Evolutionary conservation across 64 coral and sea anemone species (phyloP).

Genomic region (Anthopleura sola): DNA sequence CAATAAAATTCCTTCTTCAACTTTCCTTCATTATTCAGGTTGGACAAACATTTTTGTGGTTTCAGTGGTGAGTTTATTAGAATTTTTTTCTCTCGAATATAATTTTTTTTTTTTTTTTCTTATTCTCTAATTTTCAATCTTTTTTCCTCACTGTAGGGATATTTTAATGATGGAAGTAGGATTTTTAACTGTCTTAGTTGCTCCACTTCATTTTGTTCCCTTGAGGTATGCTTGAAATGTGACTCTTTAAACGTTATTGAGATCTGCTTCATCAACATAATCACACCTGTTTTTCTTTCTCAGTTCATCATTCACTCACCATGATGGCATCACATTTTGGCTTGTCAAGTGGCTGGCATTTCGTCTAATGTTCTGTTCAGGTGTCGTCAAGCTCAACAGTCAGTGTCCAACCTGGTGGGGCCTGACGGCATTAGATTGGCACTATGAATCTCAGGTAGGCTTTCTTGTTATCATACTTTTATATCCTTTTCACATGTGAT

Average conservation of each 20-base stretch:
- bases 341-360: constrained; percentile 91
- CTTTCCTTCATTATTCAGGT: constrained; percentile 35
- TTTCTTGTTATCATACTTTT: not conserved
- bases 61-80: constrained; percentile 79
- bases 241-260: too few relatives aligned
- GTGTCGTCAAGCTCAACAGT: constrained; percentile 87
- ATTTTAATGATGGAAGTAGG: constrained; percentile 84
- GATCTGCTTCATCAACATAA: too few relatives aligned
- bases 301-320: constrained; percentile 33
- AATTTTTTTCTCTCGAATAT: not conserved
- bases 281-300: not conserved
- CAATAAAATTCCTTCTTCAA: not conserved
- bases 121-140: not conserved
- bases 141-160: constrained; percentile 54
- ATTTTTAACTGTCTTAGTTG: constrained; percentile 73
- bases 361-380: constrained; percentile 89
- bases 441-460: constrained; percentile 90
- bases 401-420: constrained; percentile 90
- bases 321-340: constrained; percentile 71
- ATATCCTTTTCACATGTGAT: not conserved
- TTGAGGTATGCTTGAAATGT: not conserved
- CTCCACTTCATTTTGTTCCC: constrained; percentile 58
- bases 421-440: constrained; percentile 82
- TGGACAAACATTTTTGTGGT: constrained; percentile 95
- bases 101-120: not conserved